These are phyloP conservation scores for Patella depressa DNA, from an alignment of 2,888 invertebrate species.

Conservation along the genomic window DNA sequence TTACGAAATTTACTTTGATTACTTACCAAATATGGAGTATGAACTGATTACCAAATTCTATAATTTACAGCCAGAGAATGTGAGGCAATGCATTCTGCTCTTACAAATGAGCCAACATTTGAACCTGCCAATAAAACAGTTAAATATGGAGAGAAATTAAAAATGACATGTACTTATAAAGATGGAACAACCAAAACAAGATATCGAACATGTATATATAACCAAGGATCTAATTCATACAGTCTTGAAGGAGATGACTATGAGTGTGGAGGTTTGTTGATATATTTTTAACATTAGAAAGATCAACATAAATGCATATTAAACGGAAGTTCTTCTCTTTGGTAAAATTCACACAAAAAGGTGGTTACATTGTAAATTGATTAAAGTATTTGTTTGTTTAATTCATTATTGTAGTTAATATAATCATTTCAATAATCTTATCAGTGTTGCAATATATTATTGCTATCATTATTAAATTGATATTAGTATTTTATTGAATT, in stretches of 20 bases:
- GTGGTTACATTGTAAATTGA: too few relatives aligned
- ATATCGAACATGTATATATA: constrained; percentile 49
- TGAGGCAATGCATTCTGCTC: neutral
- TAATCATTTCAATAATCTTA: neutral
- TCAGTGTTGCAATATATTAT: too few relatives aligned
- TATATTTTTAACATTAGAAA: too few relatives aligned
- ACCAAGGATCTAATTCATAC: constrained; percentile 43
- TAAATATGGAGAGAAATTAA: constrained; percentile 38
- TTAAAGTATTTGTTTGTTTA: neutral
- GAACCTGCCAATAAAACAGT: constrained; percentile 34
- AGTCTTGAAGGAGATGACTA: constrained; percentile 51
- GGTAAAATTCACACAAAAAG: neutral
- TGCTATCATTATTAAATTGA: too few relatives aligned
- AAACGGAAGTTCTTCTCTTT: constrained; percentile 15
- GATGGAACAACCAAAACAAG: constrained; percentile 37
- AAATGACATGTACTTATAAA: constrained; percentile 47
- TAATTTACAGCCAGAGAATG: too few relatives aligned
- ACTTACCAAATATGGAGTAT: too few relatives aligned
- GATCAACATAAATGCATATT: too few relatives aligned
- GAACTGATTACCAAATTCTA: too few relatives aligned
- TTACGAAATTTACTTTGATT: too few relatives aligned
- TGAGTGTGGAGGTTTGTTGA: constrained; percentile 55
- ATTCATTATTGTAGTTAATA: neutral
- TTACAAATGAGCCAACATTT: constrained; percentile 25
- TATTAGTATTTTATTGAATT: too few relatives aligned